Evolutionary conservation across 2,797 vertebrate species (phyloP).

Genomic region (Girardinus metallicus): DNA sequence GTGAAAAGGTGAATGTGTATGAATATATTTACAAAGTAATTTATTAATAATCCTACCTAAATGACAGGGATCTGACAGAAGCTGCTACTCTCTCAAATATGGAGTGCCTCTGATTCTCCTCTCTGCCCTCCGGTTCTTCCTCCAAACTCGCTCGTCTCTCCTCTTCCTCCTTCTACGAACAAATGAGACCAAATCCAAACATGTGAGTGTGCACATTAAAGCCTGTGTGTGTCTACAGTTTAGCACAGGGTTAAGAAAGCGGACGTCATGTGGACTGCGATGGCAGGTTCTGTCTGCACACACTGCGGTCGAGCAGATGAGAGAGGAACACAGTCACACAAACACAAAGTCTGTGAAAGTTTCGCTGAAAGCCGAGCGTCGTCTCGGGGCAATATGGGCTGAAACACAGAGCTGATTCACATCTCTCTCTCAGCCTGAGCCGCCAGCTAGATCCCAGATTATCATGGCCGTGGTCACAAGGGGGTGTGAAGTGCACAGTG

Average conservation of each 20-base stretch:
- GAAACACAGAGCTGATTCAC: conserved; percentile 44
- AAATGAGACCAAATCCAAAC: conserved; percentile 20
- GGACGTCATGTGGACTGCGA: conserved; percentile 38
- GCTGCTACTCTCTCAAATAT: conserved; percentile 77
- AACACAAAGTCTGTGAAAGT: conserved; percentile 15
- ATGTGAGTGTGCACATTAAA: conserved; percentile 18
- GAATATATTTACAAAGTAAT: background rate
- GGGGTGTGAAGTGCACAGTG: conserved; percentile 37
- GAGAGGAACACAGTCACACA: conserved; percentile 15
- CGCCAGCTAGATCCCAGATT: conserved; percentile 39
- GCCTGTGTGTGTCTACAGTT: conserved; percentile 11
- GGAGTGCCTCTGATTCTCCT: conserved; percentile 66
- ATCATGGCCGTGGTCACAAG: conserved; percentile 48
- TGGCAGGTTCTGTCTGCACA: conserved; percentile 26
- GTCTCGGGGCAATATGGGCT: conserved; percentile 22
- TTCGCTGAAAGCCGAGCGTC: conserved; percentile 22
- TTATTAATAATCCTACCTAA: conserved; percentile 69
- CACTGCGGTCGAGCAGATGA: conserved; percentile 24
- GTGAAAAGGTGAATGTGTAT: background rate
- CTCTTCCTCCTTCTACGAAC: conserved; percentile 51
- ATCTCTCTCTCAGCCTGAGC: conserved; percentile 34
- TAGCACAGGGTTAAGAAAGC: conserved; percentile 11
- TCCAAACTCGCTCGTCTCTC: conserved; percentile 52
- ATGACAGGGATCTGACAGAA: conserved; percentile 80
- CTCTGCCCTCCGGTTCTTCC: conserved; percentile 56